phyloP scores from a whole-genome alignment of 1,140 invertebrate genomes.

The Gryon sp. region DNA sequence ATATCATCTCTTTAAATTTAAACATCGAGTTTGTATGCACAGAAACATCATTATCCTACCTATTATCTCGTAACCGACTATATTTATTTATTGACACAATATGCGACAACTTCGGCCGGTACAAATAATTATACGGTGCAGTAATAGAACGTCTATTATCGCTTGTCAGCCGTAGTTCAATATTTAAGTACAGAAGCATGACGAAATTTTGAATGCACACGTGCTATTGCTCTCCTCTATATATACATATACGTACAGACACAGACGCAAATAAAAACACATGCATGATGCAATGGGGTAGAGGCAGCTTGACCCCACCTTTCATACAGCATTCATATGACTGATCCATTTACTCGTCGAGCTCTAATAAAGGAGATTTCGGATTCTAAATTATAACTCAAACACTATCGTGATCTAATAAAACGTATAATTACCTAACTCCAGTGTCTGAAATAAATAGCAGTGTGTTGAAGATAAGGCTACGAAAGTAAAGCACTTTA shows the following conservation, averaged over 20 bases:
- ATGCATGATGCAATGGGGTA: slow-evolving; percentile 14
- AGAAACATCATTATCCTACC: slow-evolving; percentile 1
- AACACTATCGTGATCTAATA: slow-evolving; percentile 56
- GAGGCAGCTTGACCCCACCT: slow-evolving; percentile 6
- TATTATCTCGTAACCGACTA: slow-evolving; percentile 3
- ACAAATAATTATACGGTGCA: slow-evolving; percentile 37
- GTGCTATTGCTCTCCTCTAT: slow-evolving; percentile 40
- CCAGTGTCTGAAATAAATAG: slow-evolving; percentile 10
- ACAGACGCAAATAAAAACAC: too few relatives aligned
- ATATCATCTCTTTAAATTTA: neutral
- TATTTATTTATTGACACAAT: slow-evolving; percentile 43
- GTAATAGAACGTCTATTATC: slow-evolving; percentile 58
- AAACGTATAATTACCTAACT: slow-evolving; percentile 48
- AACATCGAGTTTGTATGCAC: slow-evolving; percentile 12
- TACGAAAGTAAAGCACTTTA: too few relatives aligned
- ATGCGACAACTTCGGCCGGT: slow-evolving; percentile 20
- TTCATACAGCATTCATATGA: slow-evolving; percentile 37
- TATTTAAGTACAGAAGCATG: slow-evolving; percentile 59
- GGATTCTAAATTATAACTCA: slow-evolving; percentile 53
- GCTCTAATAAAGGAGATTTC: slow-evolving; percentile 55
- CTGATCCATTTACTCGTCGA: slow-evolving; percentile 50
- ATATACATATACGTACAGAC: too few relatives aligned
- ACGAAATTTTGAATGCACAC: slow-evolving; percentile 62
- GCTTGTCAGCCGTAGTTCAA: slow-evolving; percentile 51
- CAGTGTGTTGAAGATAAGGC: too few relatives aligned